A percentile compares a stretch with the other conserved stretches of the same genome.
phyloP scores from a whole-genome alignment of 2,888 invertebrate species.

The Phengaris arion region DNA sequence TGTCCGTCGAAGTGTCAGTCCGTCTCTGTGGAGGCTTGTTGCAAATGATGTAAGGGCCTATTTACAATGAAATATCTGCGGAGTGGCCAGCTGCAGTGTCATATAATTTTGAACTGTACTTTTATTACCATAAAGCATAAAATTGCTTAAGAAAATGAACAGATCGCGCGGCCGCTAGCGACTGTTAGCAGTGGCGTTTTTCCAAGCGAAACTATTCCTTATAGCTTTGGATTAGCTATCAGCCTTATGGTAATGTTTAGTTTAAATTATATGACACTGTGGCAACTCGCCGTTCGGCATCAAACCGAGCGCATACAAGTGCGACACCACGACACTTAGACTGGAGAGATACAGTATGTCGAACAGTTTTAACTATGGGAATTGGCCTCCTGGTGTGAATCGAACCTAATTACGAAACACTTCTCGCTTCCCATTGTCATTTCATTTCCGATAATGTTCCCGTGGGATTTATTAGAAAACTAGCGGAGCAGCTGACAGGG shows the following conservation, averaged over 20 bases:
- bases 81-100: neutral
- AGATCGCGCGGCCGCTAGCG: no score
- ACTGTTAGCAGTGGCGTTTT: no score
- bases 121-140: no score
- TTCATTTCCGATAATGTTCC: slow-evolving; percentile 15
- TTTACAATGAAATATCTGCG: neutral
- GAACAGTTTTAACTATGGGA: neutral
- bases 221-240: no score
- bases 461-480: slow-evolving; percentile 26
- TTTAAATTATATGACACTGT: no score
- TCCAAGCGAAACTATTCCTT: no score
- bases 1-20: slow-evolving; percentile 22
- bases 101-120: neutral
- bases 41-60: neutral
- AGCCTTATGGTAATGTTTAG: no score
- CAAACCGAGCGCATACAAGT: neutral
- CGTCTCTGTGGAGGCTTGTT: slow-evolving; percentile 9
- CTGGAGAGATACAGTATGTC: neutral
- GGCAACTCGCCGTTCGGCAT: neutral
- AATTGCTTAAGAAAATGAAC: neutral
- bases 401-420: slow-evolving; percentile 9
- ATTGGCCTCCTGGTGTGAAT: neutral
- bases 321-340: neutral
- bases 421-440: slow-evolving; percentile 25
- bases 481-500: slow-evolving; percentile 19